Percentiles rank a stretch among this genome's conserved stretches.
Evolutionary conservation across 2,113 vertebrate genomes (phyloP).

Genomic region (Chaetodon trifascialis): DNA sequence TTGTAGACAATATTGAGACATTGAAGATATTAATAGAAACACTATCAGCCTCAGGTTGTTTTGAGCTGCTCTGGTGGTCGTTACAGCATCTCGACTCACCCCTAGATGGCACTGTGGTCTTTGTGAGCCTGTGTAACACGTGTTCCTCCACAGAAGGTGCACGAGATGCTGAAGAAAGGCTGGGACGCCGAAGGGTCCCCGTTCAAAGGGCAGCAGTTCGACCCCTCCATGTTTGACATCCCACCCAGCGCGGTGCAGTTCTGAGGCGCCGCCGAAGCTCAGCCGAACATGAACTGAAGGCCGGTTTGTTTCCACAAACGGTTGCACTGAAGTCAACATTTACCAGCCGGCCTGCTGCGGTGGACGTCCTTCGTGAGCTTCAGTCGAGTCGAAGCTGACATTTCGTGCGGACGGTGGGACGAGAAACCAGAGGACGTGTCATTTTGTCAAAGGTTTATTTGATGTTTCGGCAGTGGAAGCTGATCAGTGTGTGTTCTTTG

Average conservation of each 20-base stretch:
- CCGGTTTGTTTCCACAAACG: background rate
- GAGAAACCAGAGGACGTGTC: background rate
- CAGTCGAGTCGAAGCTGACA: background rate
- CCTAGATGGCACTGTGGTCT: slow-evolving; percentile 35
- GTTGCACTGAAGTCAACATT: background rate
- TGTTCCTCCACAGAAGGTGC: slow-evolving; percentile 89
- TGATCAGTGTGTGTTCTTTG: slow-evolving; percentile 15
- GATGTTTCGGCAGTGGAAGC: slow-evolving; percentile 12
- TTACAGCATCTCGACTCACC: background rate
- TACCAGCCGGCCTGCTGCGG: background rate
- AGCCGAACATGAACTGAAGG: slow-evolving; percentile 17
- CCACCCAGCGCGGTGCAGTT: slow-evolving; percentile 95
- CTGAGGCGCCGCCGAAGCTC: slow-evolving; percentile 73
- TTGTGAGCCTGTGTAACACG: rapidly evolving
- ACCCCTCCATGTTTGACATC: slow-evolving; percentile 98
- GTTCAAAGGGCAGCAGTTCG: slow-evolving; percentile 94
- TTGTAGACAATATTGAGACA: no score
- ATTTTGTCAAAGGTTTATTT: background rate
- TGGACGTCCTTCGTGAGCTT: background rate
- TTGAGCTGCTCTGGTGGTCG: background rate
- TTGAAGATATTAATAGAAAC: no score
- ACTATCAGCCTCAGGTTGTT: background rate
- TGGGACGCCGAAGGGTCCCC: slow-evolving; percentile 98
- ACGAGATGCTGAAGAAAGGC: slow-evolving; percentile 98
- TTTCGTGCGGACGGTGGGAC: background rate